Evolutionary conservation across 2,113 vertebrate genomes (phyloP), one percentile per base, ranked within the genome.

Genomic region (Hippocampus barbouri): DNA sequence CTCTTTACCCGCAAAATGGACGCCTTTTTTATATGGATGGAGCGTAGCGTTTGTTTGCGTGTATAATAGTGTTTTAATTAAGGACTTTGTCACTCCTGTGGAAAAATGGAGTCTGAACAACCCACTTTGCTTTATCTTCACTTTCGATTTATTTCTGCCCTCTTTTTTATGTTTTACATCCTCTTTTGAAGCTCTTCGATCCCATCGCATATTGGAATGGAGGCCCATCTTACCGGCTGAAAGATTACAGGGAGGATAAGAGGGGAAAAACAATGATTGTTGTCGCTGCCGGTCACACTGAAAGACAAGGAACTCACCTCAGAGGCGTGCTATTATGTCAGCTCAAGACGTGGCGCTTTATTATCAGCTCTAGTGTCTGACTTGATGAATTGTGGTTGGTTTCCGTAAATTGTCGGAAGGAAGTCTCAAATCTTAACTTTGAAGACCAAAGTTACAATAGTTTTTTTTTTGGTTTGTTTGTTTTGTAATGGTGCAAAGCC

Each of bases 211-310:
- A 72, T 70, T 75, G 30, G n/a, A 80, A 34, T 34, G 57, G 54
- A 76, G 40, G 69, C 21, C 20, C n/a, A 66, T 77, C 34, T 61
- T 59, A 18, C 14, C 18, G 3, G 11, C 40, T 12, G 51, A 56
- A 47, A n/a, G 12, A 75, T 80, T 2, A 71, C 64, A 69, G 23
- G 64, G 67, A 71, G 34, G 0, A 21, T 71, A 63, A 72, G 74
- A 15, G 71, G 43, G 65, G 40, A 34, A 60, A 71, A 66, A 71
- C 15, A 0, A 25, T 73, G 76, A 77, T 73, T 49, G 65, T 41
- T 74, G 61, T 70, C 38, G 60, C 70, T 80, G 70, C 25, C 57
- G 69, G 34, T 70, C 80, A 75, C 45, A 66, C 15, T 11, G 21
- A 27, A 72, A 56, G 57, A 43, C 69, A 70, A 30, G 8, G 8